These are phyloP conservation scores for Xanthia icteritia DNA, from an alignment of 2,888 invertebrate species.

Conservation along the genomic window DNA sequence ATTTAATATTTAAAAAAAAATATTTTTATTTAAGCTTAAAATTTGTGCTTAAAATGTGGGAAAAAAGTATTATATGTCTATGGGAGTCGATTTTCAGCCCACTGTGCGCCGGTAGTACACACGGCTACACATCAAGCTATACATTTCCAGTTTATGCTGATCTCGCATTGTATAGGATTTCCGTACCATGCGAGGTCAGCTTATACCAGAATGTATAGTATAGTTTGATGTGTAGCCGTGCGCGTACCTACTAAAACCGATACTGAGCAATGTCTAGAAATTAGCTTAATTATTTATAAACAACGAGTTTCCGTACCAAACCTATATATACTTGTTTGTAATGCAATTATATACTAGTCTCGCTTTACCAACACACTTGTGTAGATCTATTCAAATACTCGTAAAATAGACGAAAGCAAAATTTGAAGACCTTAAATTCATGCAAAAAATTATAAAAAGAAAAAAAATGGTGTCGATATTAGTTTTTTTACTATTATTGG, in stretches of 20 bases:
- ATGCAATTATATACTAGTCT: constrained; percentile 8
- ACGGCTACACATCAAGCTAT: no score
- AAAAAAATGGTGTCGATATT: constrained; percentile 24
- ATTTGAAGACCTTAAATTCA: neutral
- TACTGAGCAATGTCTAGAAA: neutral
- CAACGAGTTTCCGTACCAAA: neutral
- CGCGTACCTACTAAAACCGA: neutral
- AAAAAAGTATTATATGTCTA: no score
- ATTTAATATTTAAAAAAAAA: no score
- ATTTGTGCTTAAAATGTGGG: no score
- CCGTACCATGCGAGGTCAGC: no score
- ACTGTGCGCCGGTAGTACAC: no score
- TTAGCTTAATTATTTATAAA: neutral
- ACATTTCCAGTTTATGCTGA: no score
- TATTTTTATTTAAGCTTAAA: no score
- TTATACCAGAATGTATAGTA: no score
- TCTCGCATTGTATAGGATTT: no score
- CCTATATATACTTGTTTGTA: neutral
- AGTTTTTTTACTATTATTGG: constrained; percentile 21
- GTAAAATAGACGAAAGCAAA: neutral
- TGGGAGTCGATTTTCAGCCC: no score
- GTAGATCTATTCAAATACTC: constrained; percentile 1
- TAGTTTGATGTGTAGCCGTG: no score
- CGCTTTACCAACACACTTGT: neutral
- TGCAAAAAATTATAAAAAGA: neutral